Percentiles rank a stretch among this genome's conserved stretches.
Conservation (phyloP, 2,888 invertebrate genomes). For the Sclerodermus sp. region DNA sequence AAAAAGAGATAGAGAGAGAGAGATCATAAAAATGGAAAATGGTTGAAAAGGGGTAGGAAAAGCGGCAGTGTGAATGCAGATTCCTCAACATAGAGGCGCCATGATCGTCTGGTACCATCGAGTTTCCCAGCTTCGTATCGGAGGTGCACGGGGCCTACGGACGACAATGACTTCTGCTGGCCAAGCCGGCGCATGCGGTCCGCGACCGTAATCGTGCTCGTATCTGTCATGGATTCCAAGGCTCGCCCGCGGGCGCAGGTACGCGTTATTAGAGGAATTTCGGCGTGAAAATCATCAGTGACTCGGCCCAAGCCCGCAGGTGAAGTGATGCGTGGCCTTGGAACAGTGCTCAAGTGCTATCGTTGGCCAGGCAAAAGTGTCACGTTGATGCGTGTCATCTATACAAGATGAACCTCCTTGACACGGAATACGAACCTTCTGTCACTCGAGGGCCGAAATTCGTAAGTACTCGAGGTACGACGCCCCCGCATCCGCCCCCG, state of each 20-base stretch:
- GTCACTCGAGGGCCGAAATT: conserved; percentile 39
- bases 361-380: conserved; percentile 12
- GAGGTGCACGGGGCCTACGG: no score
- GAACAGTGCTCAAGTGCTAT: conserved; percentile 3
- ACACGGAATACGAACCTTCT: conserved; percentile 39
- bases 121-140: no score
- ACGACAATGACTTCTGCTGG: conserved; percentile 38
- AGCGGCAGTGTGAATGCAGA: no score
- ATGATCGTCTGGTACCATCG: no score
- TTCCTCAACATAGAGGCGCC: no score
- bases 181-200: conserved; percentile 46
- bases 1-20: no score
- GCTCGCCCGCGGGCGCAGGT: conserved; percentile 47
- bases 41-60: no score
- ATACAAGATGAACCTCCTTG: conserved; percentile 37
- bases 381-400: no score
- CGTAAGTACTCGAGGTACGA: conserved; percentile 37
- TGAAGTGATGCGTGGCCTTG: conserved; percentile 4
- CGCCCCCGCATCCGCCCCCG: no score
- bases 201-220: conserved; percentile 27
- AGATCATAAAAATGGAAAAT: no score
- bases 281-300: conserved; percentile 34
- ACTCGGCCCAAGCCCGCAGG: conserved; percentile 14
- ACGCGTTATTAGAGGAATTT: conserved; percentile 42
- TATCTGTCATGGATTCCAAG: conserved; percentile 52